These are phyloP conservation scores for Orius insidiosus DNA, from an alignment of 1,140 invertebrate genomes.

Conservation along the genomic window DNA sequence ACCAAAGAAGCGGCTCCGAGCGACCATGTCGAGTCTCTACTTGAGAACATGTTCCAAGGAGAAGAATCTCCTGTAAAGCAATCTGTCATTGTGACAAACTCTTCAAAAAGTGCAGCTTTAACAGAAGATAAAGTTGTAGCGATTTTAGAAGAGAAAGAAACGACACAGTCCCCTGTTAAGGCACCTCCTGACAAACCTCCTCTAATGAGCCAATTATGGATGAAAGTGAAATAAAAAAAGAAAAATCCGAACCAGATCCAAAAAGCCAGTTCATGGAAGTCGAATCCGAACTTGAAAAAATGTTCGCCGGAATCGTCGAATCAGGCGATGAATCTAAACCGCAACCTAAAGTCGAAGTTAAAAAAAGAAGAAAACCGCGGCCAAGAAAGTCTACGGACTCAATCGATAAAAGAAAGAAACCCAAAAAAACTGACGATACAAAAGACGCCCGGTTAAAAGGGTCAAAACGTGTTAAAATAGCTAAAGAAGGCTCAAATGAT, in stretches of 20 bases:
- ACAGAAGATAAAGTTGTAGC: constrained; percentile 16
- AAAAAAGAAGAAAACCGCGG: constrained; percentile 26
- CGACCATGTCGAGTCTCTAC: constrained; percentile 18
- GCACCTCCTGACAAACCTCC: not conserved
- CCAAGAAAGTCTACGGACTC: constrained; percentile 25
- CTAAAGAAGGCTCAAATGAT: constrained; percentile 18
- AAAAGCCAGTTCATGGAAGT: constrained; percentile 41
- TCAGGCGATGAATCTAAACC: constrained; percentile 16
- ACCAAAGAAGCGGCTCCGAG: not conserved
- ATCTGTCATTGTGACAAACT: constrained; percentile 13
- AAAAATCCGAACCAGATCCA: constrained; percentile 10
- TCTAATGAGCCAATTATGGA: constrained; percentile 3
- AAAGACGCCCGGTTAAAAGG: constrained; percentile 9
- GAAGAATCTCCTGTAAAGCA: constrained; percentile 6
- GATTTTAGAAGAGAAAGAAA: constrained; percentile 5
- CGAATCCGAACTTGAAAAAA: constrained; percentile 62
- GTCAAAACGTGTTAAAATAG: constrained; percentile 6
- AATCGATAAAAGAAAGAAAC: constrained; percentile 21
- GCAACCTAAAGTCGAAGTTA: constrained; percentile 15
- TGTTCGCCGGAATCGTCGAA: constrained; percentile 59
- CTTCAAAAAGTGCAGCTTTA: constrained; percentile 11
- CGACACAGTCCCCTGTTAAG: too few species aligned
- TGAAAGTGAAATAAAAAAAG: not conserved
- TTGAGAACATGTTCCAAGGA: constrained; percentile 19
- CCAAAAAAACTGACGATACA: constrained; percentile 24